phyloP scores from a whole-genome alignment of 35 echinoderm and acorn worm genomes.

The Ophiothrix spiculata region DNA sequence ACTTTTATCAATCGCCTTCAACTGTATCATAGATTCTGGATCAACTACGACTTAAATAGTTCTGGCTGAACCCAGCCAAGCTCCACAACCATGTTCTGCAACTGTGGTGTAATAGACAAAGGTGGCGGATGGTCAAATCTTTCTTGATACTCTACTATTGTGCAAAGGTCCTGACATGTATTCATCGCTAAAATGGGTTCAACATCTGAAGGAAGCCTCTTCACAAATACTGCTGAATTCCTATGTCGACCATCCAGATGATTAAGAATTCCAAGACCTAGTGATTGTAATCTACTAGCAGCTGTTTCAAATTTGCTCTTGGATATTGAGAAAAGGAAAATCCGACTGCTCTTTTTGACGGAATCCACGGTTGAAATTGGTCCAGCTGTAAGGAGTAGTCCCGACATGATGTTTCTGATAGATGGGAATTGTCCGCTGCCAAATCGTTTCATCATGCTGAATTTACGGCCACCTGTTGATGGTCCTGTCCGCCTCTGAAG shows the following conservation, averaged over 20 bases:
- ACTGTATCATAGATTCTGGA: no score
- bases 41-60: not conserved
- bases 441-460: not conserved
- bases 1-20: no score
- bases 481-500: not conserved
- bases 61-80: not conserved
- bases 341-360: constrained; percentile 1
- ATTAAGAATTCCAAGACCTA: not conserved
- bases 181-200: not conserved
- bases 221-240: not conserved
- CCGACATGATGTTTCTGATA: not conserved
- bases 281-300: not conserved
- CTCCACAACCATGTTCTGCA: not conserved
- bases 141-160: not conserved
- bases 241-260: not conserved
- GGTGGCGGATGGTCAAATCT: not conserved
- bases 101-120: not conserved
- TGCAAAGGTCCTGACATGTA: not conserved
- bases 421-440: not conserved
- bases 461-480: not conserved
- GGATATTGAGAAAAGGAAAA: not conserved
- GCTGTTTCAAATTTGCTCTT: constrained; percentile 1
- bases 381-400: not conserved
- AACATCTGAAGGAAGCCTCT: not conserved
- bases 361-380: not conserved